Evolutionary conservation across 1,140 invertebrate genomes (phyloP).

Genomic region (Drosophila tristis): DNA sequence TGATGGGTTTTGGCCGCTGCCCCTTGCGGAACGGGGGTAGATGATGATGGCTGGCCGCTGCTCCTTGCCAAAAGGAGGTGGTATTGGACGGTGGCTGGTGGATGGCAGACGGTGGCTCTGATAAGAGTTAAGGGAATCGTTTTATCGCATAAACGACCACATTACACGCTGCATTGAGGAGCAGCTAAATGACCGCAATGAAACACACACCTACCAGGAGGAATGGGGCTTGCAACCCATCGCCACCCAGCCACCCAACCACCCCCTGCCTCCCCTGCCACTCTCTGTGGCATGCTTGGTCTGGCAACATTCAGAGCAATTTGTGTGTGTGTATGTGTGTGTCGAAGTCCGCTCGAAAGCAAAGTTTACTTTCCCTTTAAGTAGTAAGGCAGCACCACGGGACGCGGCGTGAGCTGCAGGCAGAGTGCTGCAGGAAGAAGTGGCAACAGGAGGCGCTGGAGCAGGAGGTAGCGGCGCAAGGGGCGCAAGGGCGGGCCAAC

Average conservation of each 20-base stretch:
- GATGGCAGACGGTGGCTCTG: constrained; percentile 1
- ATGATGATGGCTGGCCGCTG: too few species aligned
- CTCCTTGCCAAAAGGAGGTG: neutral
- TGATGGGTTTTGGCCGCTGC: too few species aligned
- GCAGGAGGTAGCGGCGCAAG: too few species aligned
- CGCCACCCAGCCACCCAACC: neutral
- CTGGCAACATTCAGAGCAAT: constrained; percentile 55
- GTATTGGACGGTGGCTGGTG: neutral
- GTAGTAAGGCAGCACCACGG: constrained; percentile 51
- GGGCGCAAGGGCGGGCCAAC: too few species aligned
- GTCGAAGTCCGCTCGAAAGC: constrained; percentile 61
- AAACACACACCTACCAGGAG: constrained; percentile 63
- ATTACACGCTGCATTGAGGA: constrained; percentile 81
- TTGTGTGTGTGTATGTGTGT: constrained; percentile 36
- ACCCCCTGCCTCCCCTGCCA: neutral
- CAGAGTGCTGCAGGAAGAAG: constrained; percentile 2
- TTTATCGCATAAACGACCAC: constrained; percentile 73
- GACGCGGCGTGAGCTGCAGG: constrained; percentile 4
- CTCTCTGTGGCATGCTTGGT: constrained; percentile 16
- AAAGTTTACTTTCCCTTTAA: constrained; percentile 81
- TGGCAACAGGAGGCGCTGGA: too few species aligned
- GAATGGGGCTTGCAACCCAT: constrained; percentile 14
- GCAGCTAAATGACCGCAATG: constrained; percentile 77
- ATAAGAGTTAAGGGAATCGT: constrained; percentile 31
- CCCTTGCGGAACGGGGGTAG: too few species aligned